phyloP scores from a whole-genome alignment of 2,797 vertebrate genomes.

The Urophycis tenuis region DNA sequence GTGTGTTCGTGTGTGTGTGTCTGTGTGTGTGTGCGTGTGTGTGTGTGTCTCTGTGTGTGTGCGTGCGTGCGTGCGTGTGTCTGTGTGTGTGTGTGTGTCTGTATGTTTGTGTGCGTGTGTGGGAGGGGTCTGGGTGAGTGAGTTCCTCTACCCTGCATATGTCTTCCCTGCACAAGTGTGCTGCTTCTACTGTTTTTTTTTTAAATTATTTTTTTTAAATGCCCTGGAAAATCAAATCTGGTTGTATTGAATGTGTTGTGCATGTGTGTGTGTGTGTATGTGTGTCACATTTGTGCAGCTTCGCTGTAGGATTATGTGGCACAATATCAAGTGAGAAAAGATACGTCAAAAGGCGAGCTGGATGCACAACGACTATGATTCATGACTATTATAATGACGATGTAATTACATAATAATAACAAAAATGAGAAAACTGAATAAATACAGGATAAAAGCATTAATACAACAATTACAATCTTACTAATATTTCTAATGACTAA shows the following conservation, averaged over 20 bases:
- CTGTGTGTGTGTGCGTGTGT: slow-evolving; percentile 8
- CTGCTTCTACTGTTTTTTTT: not conserved
- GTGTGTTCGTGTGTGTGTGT: slow-evolving; percentile 9
- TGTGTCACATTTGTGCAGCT: not conserved
- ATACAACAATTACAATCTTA: not conserved
- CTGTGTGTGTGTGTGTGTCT: slow-evolving; percentile 13
- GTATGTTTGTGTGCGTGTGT: slow-evolving; percentile 3
- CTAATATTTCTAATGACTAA: not conserved
- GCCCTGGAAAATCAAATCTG: not conserved
- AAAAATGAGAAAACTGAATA: too few species aligned
- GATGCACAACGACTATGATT: not conserved
- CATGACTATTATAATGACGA: not conserved
- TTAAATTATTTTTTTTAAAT: not conserved
- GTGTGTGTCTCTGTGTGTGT: slow-evolving; percentile 1
- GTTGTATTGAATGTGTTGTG: not conserved
- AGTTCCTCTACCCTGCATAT: not conserved
- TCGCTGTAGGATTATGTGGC: not conserved
- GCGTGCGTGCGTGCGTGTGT: slow-evolving; percentile 7
- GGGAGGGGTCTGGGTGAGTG: not conserved
- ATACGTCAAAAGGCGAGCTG: not conserved
- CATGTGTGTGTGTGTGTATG: not conserved
- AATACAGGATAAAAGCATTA: not conserved
- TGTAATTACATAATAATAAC: too few species aligned
- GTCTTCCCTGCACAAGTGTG: not conserved
- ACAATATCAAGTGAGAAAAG: not conserved